phyloP scores from a whole-genome alignment of 37 sponge, comb jelly and placozoan species.

The Cladorhizidae sp. region DNA sequence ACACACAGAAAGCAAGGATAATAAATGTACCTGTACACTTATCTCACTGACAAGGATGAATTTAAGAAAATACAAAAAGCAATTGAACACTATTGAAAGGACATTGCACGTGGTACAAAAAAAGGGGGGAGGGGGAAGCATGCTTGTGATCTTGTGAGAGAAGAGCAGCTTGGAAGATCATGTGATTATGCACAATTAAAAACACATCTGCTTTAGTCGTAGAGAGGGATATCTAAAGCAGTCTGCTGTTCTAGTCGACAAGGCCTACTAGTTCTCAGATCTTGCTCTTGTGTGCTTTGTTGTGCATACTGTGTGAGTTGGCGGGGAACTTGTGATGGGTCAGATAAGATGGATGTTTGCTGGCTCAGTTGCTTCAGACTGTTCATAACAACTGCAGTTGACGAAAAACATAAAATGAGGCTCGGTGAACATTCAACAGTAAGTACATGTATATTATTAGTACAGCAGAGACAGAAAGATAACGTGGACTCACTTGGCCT shows the following conservation, averaged over 20 bases:
- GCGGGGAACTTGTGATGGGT: constrained; percentile 76
- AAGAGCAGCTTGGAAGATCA: no score
- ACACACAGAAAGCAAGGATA: no score
- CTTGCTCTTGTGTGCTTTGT: constrained; percentile 4
- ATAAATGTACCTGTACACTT: no score
- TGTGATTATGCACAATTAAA: no score
- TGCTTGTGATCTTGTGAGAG: no score
- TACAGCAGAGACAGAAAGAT: background rate
- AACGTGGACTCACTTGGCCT: constrained; percentile 68
- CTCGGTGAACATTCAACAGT: no score
- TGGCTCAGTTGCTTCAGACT: constrained; percentile 74
- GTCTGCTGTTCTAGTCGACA: background rate
- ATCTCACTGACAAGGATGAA: no score
- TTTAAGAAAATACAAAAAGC: no score
- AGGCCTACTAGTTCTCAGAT: background rate
- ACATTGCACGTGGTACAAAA: no score
- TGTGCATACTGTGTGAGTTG: constrained; percentile 62
- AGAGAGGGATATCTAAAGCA: background rate
- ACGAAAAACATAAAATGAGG: background rate
- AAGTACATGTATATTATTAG: no score
- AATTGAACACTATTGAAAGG: no score
- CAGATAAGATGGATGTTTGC: constrained; percentile 77
- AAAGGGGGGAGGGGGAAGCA: no score
- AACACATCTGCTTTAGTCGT: background rate
- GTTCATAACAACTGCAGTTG: constrained; percentile 68